A percentile compares a stretch with the other conserved stretches of the same genome.
Conservation (phyloP, 1,140 invertebrate genomes). For the Lasaia peninsularis region DNA sequence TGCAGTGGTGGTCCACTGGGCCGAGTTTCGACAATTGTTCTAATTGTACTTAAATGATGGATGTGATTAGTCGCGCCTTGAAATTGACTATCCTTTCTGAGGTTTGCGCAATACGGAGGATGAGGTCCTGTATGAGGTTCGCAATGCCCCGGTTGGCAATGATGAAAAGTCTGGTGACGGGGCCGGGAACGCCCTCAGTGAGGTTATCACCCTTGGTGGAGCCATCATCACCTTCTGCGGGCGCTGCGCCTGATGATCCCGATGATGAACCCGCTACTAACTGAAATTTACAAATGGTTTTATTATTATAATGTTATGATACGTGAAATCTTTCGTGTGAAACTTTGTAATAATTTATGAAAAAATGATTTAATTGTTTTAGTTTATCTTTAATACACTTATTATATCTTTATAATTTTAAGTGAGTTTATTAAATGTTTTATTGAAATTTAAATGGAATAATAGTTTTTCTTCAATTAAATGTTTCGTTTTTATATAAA, state of each 20-base stretch:
- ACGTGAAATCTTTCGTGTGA: no score
- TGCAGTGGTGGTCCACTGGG: conserved; percentile 13
- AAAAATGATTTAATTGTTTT: no score
- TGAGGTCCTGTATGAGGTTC: conserved; percentile 90
- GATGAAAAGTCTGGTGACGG: conserved; percentile 89
- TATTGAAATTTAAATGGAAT: no score
- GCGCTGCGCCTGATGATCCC: conserved; percentile 80
- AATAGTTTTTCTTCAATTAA: no score
- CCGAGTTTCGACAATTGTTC: conserved; percentile 37
- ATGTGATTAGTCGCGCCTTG: conserved; percentile 92
- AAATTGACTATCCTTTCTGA: conserved; percentile 93
- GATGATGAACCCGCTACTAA: conserved; percentile 87
- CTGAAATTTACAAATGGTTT: conserved; percentile 64
- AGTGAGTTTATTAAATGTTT: no score
- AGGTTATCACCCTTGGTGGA: conserved; percentile 80
- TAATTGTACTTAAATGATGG: conserved; percentile 84
- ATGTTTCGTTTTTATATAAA: no score
- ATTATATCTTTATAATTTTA: no score
- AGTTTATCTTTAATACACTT: no score
- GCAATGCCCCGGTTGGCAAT: conserved; percentile 90
- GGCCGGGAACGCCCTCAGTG: conserved; percentile 88
- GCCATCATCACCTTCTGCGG: conserved; percentile 74
- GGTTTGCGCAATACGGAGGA: conserved; percentile 90
- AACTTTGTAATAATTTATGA: no score
- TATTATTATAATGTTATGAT: background rate